phyloP scores from a whole-genome alignment of 2,797 vertebrate genomes.

The Eupleurogrammus muticus region DNA sequence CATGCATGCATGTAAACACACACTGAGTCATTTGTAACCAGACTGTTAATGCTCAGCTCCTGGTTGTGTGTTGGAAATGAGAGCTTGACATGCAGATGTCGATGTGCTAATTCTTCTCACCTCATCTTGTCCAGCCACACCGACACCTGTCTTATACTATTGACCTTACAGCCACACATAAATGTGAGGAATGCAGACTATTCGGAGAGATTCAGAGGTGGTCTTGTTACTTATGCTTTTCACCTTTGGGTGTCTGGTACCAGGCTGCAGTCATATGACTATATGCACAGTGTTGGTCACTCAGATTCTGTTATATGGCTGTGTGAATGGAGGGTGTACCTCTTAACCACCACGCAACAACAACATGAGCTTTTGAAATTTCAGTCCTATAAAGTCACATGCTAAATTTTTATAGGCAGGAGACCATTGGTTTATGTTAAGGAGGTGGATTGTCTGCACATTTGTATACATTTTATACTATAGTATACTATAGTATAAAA shows the following conservation, averaged over 20 bases:
- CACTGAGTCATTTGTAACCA: neutral
- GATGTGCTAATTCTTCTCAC: neutral
- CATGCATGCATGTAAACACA: too few species aligned
- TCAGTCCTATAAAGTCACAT: neutral
- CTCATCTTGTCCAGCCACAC: constrained; percentile 4
- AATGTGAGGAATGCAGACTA: constrained; percentile 53
- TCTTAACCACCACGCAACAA: neutral
- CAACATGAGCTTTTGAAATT: neutral
- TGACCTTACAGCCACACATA: constrained; percentile 25
- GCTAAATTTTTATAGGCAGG: neutral
- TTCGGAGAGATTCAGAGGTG: constrained; percentile 8
- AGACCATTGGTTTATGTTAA: neutral
- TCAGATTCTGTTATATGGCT: neutral
- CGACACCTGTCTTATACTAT: neutral
- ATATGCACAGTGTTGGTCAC: neutral
- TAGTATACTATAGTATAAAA: too few species aligned
- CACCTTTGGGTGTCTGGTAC: constrained; percentile 22
- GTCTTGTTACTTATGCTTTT: constrained; percentile 8
- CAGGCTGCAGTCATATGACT: constrained; percentile 17
- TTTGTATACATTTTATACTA: too few species aligned
- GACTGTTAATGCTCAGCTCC: neutral
- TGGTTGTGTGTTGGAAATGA: neutral
- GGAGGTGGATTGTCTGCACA: neutral
- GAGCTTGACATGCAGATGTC: neutral
- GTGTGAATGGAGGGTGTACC: neutral